phyloP scores from a whole-genome alignment of 2,113 vertebrate species.

The Misgurnus mizolepis region DNA sequence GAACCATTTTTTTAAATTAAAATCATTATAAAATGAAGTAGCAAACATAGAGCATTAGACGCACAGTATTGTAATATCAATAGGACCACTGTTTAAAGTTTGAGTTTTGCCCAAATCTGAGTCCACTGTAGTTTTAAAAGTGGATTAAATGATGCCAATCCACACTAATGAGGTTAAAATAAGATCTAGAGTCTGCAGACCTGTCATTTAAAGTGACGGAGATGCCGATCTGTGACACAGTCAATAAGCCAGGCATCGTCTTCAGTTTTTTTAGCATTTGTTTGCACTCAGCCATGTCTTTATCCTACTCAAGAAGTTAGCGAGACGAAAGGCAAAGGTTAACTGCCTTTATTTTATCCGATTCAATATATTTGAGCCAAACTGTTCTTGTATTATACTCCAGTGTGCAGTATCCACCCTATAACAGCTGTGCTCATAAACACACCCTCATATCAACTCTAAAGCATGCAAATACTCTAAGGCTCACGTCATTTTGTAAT shows the following conservation, averaged over 20 bases:
- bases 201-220: background rate
- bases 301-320: background rate
- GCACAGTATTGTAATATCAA: too few species aligned
- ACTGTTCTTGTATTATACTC: constrained; percentile 33
- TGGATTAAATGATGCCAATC: constrained; percentile 35
- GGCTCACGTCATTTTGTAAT: background rate
- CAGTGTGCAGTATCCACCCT: constrained; percentile 45
- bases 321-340: background rate
- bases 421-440: constrained; percentile 48
- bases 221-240: background rate
- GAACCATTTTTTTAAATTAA: too few species aligned
- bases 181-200: background rate
- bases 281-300: background rate
- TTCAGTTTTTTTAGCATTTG: background rate
- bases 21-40: too few species aligned
- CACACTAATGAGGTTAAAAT: constrained; percentile 10
- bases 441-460: constrained; percentile 12
- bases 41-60: too few species aligned
- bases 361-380: constrained; percentile 11
- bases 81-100: too few species aligned
- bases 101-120: too few species aligned
- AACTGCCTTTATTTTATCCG: background rate
- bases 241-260: background rate
- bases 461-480: background rate
- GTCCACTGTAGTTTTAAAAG: constrained; percentile 7